phyloP scores from a whole-genome alignment of 2,888 invertebrate genomes.

The Gasteruption jaculator region DNA sequence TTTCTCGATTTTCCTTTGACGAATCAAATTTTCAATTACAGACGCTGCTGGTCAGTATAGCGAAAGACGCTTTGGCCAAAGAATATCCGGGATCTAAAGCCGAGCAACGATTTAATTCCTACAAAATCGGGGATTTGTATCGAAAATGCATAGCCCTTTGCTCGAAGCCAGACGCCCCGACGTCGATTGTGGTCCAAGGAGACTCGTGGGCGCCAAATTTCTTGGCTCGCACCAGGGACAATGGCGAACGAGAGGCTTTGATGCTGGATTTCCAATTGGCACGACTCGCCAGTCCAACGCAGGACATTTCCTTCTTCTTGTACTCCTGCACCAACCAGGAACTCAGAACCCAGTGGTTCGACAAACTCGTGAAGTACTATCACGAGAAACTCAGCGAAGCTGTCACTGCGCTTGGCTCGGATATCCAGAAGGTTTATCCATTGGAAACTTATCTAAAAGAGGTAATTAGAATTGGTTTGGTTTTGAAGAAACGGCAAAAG shows the following conservation, averaged over 20 bases:
- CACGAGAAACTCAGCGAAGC: slow-evolving; percentile 56
- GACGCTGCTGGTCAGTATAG: slow-evolving; percentile 40
- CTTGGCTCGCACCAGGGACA: slow-evolving; percentile 52
- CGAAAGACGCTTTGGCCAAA: slow-evolving; percentile 62
- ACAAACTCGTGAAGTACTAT: slow-evolving; percentile 60
- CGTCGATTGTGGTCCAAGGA: slow-evolving; percentile 64
- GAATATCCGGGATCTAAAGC: slow-evolving; percentile 62
- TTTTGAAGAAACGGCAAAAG: no score
- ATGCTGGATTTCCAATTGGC: slow-evolving; percentile 70
- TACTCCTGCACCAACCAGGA: slow-evolving; percentile 62
- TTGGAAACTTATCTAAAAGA: slow-evolving; percentile 55
- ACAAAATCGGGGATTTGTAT: slow-evolving; percentile 55
- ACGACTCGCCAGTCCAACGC: slow-evolving; percentile 56
- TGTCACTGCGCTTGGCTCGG: slow-evolving; percentile 59
- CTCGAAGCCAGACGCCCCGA: slow-evolving; percentile 43
- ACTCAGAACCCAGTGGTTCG: slow-evolving; percentile 58
- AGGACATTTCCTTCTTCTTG: slow-evolving; percentile 61
- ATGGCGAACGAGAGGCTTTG: slow-evolving; percentile 49
- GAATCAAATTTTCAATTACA: slow-evolving; percentile 17
- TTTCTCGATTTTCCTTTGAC: no score
- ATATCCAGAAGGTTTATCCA: slow-evolving; percentile 57
- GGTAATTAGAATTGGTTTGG: slow-evolving; percentile 29
- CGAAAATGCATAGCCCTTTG: slow-evolving; percentile 54
- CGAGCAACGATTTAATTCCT: slow-evolving; percentile 56
- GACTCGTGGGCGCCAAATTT: slow-evolving; percentile 78